Evolutionary conservation across 1,140 invertebrate genomes (phyloP), one percentile per base, ranked within the genome.

Genomic region (Hormaphis cornu): DNA sequence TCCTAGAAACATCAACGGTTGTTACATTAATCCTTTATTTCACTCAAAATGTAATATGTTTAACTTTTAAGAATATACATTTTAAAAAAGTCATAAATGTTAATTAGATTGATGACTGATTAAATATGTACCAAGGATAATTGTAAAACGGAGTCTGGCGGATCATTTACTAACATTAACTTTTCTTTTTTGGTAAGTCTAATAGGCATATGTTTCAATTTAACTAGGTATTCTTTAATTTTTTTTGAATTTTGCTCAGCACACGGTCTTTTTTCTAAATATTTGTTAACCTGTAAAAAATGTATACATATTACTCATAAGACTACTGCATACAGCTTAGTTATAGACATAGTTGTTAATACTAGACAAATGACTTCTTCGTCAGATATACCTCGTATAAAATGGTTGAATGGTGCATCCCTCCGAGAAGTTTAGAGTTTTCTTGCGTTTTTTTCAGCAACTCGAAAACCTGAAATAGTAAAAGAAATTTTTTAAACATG

Each of bases 91-190:
- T 37, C 35, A 44, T 44, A 6, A 33, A 33, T 33, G 9, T 33
- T 9, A 33, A 4, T 33, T 33, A 33, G 9, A 6, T 33, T 33
- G 4, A 6, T 6, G 9, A 4, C n/a, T 9, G 10, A 40, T 40
- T 9, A 26, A 26, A 63, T 30, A 44, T n/a, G 42, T 53, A 71
- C 70, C 70, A 71, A 53, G 0, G 70, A 71, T 52, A 71, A 16
- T 44, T 63, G 70, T 42, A 71, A 66, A 20, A 63, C 33, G 0
- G 56, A 53, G 14, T 71, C 70, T 20, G 70, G 70, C 9, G 70
- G 70, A 40, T 63, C 59, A 42, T 71, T 71, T 10, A 59, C 35
- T 28, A 71, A 50, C 70, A 71, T 71, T 2, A 71, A 18, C 54
- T 71, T 71, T 33, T 71, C 70, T 2, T 52, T 48, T 44, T 71